These are phyloP conservation scores for Nemoura dubitans DNA, from an alignment of 2,888 invertebrate species.

Conservation along the genomic window DNA sequence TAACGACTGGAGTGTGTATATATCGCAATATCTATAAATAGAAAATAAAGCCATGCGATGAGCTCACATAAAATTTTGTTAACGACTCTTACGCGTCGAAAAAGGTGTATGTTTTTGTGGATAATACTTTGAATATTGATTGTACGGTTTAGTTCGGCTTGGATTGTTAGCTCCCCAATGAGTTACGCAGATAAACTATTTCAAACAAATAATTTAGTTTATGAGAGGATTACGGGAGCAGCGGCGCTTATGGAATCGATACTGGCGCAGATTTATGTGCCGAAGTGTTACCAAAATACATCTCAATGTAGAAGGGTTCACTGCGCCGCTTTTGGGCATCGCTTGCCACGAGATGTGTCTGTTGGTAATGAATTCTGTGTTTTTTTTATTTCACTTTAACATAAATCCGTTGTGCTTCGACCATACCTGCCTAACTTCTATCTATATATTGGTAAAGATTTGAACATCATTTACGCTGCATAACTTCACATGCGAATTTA, in stretches of 20 bases:
- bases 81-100: background rate
- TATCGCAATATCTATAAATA: background rate
- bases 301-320: conserved; percentile 10
- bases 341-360: background rate
- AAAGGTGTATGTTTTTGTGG: conserved; percentile 2
- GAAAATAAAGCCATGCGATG: background rate
- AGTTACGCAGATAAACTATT: conserved; percentile 29
- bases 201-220: conserved; percentile 21
- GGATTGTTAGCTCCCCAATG: conserved; percentile 25
- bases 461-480: background rate
- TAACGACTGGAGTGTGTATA: background rate
- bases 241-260: conserved; percentile 1
- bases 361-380: background rate
- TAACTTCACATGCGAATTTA: background rate
- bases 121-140: conserved; percentile 12
- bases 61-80: background rate
- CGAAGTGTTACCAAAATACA: conserved; percentile 1
- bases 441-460: background rate
- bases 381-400: background rate
- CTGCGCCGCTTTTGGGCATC: background rate
- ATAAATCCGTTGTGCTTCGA: background rate
- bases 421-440: background rate
- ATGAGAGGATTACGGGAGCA: conserved; percentile 21
- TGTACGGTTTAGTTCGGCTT: background rate
- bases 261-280: background rate